Evolutionary conservation across 2,113 vertebrate genomes (phyloP).

Genomic region (Strigops habroptila): DNA sequence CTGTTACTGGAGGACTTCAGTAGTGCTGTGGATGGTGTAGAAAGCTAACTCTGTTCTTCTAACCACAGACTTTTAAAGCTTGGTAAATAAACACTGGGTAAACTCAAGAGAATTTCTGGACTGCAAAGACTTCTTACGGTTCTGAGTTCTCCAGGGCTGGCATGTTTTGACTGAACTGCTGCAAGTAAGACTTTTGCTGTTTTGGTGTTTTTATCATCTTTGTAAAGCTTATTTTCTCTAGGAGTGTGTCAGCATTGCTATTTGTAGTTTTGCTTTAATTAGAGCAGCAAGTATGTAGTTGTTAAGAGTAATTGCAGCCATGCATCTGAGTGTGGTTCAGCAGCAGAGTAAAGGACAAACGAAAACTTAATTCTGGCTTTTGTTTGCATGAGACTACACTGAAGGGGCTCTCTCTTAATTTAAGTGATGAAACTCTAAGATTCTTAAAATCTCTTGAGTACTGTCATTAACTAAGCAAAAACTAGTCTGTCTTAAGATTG

Average conservation of each 20-base stretch:
- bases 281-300: conserved; percentile 55
- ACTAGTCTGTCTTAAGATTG: not conserved
- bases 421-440: conserved; percentile 23
- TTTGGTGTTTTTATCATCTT: conserved; percentile 60
- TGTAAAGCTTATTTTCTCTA: conserved; percentile 69
- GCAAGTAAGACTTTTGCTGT: conserved; percentile 75
- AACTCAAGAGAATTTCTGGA: conserved; percentile 65
- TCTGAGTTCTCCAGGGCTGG: conserved; percentile 70
- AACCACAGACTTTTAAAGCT: conserved; percentile 58
- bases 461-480: not conserved
- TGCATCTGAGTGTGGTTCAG: conserved; percentile 23
- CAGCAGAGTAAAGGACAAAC: not conserved
- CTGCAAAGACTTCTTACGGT: conserved; percentile 62
- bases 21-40: conserved; percentile 45
- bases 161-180: conserved; percentile 68
- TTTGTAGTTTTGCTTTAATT: conserved; percentile 52
- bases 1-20: conserved; percentile 53
- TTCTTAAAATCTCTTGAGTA: conserved; percentile 8
- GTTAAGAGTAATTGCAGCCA: conserved; percentile 52
- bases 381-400: conserved; percentile 52
- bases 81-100: conserved; percentile 71
- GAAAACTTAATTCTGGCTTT: conserved; percentile 39
- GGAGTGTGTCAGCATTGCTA: conserved; percentile 46
- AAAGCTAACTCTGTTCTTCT: conserved; percentile 55
- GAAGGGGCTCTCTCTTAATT: conserved; percentile 17